Conservation (phyloP, 2,888 invertebrate species). For the Lampropteryx suffumata region DNA sequence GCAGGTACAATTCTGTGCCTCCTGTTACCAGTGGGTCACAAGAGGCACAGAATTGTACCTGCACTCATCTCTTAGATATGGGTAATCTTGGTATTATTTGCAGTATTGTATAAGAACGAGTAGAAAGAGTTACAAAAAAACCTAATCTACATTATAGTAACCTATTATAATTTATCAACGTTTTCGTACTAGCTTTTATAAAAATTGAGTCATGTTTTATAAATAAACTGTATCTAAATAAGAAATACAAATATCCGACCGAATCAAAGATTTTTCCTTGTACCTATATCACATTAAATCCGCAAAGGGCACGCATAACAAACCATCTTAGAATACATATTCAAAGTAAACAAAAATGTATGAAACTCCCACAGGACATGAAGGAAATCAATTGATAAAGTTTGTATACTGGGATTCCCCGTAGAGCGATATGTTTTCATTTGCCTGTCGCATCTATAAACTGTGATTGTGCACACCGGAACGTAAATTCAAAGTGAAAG, state of each 20-base stretch:
- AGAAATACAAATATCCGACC: not conserved
- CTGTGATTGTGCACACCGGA: conserved; percentile 42
- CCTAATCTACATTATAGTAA: no score
- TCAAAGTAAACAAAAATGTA: conserved; percentile 48
- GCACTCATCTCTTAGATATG: no score
- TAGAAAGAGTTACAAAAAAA: no score
- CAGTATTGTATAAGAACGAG: no score
- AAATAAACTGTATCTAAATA: no score
- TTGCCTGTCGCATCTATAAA: conserved; percentile 55
- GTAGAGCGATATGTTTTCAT: conserved; percentile 62
- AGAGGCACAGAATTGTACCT: no score
- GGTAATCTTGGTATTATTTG: no score
- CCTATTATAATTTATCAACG: no score
- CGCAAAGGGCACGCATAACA: conserved; percentile 17
- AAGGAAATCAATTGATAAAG: conserved; percentile 68
- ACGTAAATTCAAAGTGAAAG: conserved; percentile 38
- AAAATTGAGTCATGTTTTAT: no score
- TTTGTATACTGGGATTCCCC: conserved; percentile 51
- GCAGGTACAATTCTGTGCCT: no score
- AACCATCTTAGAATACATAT: conserved; percentile 33
- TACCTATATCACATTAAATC: conserved; percentile 10
- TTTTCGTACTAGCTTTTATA: no score
- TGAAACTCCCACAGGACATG: conserved; percentile 43
- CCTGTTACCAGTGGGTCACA: no score
- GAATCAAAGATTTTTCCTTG: not conserved